A percentile compares a stretch with the other conserved stretches of the same genome.
phyloP scores from a whole-genome alignment of 2,888 invertebrate genomes.

The Ophion ventricosus region DNA sequence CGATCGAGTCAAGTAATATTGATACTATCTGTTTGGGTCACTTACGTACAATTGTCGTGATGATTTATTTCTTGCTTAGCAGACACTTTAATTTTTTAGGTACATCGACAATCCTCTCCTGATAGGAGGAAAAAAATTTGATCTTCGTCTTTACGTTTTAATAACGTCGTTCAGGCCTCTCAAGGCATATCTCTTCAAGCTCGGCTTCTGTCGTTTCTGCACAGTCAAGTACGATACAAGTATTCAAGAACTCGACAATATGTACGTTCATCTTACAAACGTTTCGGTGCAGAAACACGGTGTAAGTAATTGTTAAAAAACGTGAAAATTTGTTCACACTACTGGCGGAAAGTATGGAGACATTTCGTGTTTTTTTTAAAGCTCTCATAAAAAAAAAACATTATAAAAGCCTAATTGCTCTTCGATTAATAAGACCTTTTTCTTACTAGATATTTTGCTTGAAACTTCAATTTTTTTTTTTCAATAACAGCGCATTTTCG shows the following conservation, averaged over 20 bases:
- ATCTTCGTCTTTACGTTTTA: conserved; percentile 95
- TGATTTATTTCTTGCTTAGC: not conserved
- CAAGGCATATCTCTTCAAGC: conserved; percentile 95
- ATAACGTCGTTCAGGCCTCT: conserved; percentile 97
- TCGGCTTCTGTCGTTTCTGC: conserved; percentile 98
- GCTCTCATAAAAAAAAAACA: too few species aligned
- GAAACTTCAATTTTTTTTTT: too few species aligned
- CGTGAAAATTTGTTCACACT: not conserved
- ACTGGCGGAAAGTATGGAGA: not conserved
- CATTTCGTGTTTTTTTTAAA: too few species aligned
- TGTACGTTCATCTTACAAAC: conserved; percentile 97
- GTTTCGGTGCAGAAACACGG: conserved; percentile 99
- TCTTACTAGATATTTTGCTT: not conserved
- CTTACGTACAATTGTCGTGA: not conserved
- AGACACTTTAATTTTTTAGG: conserved; percentile 77
- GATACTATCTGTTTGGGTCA: too few species aligned
- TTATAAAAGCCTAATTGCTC: too few species aligned
- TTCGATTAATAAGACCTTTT: not conserved
- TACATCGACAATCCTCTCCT: conserved; percentile 97
- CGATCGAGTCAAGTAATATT: too few species aligned
- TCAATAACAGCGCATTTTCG: not conserved
- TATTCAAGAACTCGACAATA: conserved; percentile 93
- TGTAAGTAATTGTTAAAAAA: conserved; percentile 83
- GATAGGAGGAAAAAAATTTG: conserved; percentile 98
- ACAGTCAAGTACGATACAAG: conserved; percentile 97